phyloP scores from a whole-genome alignment of 2,888 invertebrate species.

The Seladonia tumulorum region DNA sequence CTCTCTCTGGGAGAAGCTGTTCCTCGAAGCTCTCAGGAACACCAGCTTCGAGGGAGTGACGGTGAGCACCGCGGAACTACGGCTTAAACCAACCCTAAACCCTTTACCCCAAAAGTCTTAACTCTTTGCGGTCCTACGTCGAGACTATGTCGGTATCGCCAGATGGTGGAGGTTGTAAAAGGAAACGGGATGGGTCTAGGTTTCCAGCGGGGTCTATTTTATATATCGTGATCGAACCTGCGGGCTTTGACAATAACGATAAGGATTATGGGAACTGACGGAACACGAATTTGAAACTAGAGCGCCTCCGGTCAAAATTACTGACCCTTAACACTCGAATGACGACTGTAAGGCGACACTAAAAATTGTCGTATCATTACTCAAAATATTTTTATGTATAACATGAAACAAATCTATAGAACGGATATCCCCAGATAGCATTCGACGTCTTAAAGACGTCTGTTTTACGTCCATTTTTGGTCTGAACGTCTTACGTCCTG shows the following conservation, averaged over 20 bases:
- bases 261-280: background rate
- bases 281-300: background rate
- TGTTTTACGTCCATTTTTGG: too few species aligned
- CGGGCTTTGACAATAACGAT: background rate
- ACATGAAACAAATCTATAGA: too few species aligned
- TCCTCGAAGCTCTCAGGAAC: slow-evolving; percentile 94
- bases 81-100: slow-evolving; percentile 5
- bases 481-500: too few species aligned
- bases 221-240: background rate
- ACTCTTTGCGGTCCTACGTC: background rate
- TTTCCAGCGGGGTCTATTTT: background rate
- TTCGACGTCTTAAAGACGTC: too few species aligned
- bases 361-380: too few species aligned
- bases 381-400: too few species aligned
- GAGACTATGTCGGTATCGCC: background rate
- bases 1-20: slow-evolving; percentile 93
- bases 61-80: slow-evolving; percentile 81
- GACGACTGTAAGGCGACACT: too few species aligned
- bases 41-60: slow-evolving; percentile 98
- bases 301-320: background rate
- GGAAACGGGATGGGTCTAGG: background rate
- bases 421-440: too few species aligned
- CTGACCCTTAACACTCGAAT: too few species aligned
- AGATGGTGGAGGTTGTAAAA: background rate
- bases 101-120: background rate